Conservation (phyloP, 2,888 invertebrate genomes). For the Drosophila vallismaia region DNA sequence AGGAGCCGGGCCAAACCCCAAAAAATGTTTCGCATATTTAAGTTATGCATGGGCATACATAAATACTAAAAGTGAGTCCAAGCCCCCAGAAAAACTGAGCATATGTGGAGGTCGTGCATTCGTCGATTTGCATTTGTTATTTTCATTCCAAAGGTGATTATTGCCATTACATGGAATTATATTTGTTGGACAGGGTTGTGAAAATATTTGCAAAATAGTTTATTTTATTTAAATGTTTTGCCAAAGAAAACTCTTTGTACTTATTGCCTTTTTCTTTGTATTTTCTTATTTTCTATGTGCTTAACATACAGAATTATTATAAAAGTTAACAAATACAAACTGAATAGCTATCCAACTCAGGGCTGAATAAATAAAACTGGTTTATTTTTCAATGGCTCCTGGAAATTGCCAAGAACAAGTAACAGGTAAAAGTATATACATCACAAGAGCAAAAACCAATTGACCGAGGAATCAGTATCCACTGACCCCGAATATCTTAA, state of each 20-base stretch:
- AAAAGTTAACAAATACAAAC: too few relatives aligned
- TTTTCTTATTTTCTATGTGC: too few relatives aligned
- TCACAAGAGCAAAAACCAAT: background rate
- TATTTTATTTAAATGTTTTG: background rate
- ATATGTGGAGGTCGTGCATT: conserved; percentile 30
- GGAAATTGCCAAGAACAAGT: background rate
- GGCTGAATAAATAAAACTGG: background rate
- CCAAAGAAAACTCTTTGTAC: too few relatives aligned
- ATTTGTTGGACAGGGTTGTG: conserved; percentile 7
- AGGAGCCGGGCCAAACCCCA: conserved; percentile 23
- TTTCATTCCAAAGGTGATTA: conserved; percentile 10
- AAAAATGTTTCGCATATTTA: conserved; percentile 29
- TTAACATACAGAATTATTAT: too few relatives aligned
- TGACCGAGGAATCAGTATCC: background rate
- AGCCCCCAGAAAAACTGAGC: conserved; percentile 16
- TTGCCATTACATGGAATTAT: conserved; percentile 18
- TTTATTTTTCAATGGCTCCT: background rate
- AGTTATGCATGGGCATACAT: conserved; percentile 28
- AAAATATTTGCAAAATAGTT: background rate
- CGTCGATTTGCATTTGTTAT: conserved; percentile 36
- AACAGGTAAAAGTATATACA: conserved; percentile 1
- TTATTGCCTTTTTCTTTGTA: too few relatives aligned
- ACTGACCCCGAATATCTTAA: background rate
- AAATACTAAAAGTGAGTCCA: conserved; percentile 14
- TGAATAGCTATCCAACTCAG: too few relatives aligned